Percentiles rank a stretch among this genome's conserved stretches.
phyloP scores from a whole-genome alignment of 2,113 vertebrate species.

The Nyctibius bracteatus region DNA sequence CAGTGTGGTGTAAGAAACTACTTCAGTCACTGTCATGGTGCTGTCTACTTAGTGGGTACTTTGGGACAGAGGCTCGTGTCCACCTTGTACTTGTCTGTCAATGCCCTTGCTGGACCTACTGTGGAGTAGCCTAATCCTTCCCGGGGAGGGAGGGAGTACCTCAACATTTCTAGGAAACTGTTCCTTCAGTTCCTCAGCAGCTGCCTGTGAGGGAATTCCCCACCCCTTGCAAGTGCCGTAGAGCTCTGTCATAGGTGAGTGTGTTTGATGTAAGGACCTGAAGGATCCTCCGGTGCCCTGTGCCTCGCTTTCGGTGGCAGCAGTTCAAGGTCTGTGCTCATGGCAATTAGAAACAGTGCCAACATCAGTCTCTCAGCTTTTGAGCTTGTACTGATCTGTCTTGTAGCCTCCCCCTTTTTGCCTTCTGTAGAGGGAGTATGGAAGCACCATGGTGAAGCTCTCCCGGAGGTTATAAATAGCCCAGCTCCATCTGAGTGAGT shows the following conservation, averaged over 20 bases:
- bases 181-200: neutral
- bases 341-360: neutral
- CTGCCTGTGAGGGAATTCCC: slow-evolving; percentile 31
- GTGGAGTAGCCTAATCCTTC: neutral
- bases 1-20: neutral
- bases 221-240: neutral
- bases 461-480: slow-evolving; percentile 35
- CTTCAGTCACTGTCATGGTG: neutral
- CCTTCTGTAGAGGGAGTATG: neutral
- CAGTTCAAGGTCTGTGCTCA: neutral
- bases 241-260: neutral
- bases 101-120: neutral
- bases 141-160: neutral
- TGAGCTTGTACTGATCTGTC: neutral
- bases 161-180: neutral
- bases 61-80: neutral
- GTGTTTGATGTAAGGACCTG: neutral
- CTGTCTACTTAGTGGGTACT: neutral
- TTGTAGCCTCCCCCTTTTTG: neutral
- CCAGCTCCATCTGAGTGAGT: neutral
- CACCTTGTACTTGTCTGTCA: neutral
- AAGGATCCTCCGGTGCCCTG: neutral
- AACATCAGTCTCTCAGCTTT: neutral
- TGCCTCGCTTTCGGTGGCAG: neutral
- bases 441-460: neutral